Conservation (phyloP, 2,888 invertebrate genomes). For the Orthosia incerta region DNA sequence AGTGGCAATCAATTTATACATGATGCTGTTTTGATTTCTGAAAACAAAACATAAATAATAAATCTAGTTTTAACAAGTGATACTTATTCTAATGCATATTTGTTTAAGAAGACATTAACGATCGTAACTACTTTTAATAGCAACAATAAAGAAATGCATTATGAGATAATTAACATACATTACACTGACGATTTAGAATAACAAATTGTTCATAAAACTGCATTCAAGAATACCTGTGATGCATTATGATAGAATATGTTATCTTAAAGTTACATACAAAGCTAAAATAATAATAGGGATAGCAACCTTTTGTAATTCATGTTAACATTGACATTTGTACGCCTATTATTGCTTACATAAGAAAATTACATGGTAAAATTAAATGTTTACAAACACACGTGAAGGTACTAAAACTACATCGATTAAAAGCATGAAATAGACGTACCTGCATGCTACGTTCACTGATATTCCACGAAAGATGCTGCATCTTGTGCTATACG, state of each 20-base stretch:
- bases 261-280: slow-evolving; percentile 34
- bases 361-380: slow-evolving; percentile 77
- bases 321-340: slow-evolving; percentile 86
- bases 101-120: slow-evolving; percentile 32
- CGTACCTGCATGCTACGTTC: slow-evolving; percentile 58
- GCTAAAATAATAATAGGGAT: slow-evolving; percentile 67
- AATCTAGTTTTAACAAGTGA: slow-evolving; percentile 10
- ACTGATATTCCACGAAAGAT: slow-evolving; percentile 67
- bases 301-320: slow-evolving; percentile 78
- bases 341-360: slow-evolving; percentile 77
- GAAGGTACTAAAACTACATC: slow-evolving; percentile 57
- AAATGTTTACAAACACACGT: slow-evolving; percentile 76
- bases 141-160: slow-evolving; percentile 26
- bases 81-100: slow-evolving; percentile 5
- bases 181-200: slow-evolving; percentile 13
- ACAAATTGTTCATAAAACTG: slow-evolving; percentile 9
- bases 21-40: slow-evolving; percentile 1
- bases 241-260: not conserved
- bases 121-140: slow-evolving; percentile 20
- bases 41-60: slow-evolving; percentile 1
- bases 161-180: slow-evolving; percentile 26
- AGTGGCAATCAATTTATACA: not conserved
- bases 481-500: slow-evolving; percentile 74
- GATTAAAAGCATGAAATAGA: slow-evolving; percentile 53
- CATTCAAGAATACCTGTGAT: slow-evolving; percentile 6